Percentiles rank a stretch among this genome's conserved stretches.
phyloP scores from a whole-genome alignment of 2,113 vertebrate species.

The Suncus etruscus region DNA sequence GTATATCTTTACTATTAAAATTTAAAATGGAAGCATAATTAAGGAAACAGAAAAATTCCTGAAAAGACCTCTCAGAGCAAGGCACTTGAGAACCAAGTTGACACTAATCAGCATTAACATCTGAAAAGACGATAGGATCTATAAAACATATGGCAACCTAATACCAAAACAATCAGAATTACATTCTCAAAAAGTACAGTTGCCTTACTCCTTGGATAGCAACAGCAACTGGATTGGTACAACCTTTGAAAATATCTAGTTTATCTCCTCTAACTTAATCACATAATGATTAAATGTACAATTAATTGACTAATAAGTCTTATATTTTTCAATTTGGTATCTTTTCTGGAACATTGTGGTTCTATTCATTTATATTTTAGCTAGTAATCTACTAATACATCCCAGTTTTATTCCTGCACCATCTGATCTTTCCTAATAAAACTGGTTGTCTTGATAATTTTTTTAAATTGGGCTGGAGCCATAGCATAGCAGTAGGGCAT shows the following conservation, averaged over 20 bases:
- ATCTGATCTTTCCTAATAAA: neutral
- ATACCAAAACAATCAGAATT: neutral
- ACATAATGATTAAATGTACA: neutral
- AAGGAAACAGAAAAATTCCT: neutral
- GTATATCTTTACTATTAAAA: neutral
- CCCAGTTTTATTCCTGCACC: too few relatives aligned
- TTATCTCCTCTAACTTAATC: neutral
- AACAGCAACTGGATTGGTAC: neutral
- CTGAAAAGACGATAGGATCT: neutral
- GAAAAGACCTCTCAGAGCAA: neutral
- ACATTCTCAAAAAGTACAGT: neutral
- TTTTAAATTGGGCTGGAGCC: neutral
- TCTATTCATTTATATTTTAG: neutral
- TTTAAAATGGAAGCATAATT: neutral
- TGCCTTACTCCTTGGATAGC: neutral
- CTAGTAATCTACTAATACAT: neutral
- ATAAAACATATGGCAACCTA: neutral
- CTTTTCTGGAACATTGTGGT: neutral
- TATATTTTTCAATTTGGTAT: neutral
- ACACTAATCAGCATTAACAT: neutral
- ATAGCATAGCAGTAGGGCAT: too few relatives aligned
- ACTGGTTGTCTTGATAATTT: neutral
- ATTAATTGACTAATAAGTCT: neutral
- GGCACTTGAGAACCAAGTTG: neutral
- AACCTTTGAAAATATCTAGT: neutral